Evolutionary conservation across 2,113 vertebrate species (phyloP).

Genomic region (Macaca mulatta): DNA sequence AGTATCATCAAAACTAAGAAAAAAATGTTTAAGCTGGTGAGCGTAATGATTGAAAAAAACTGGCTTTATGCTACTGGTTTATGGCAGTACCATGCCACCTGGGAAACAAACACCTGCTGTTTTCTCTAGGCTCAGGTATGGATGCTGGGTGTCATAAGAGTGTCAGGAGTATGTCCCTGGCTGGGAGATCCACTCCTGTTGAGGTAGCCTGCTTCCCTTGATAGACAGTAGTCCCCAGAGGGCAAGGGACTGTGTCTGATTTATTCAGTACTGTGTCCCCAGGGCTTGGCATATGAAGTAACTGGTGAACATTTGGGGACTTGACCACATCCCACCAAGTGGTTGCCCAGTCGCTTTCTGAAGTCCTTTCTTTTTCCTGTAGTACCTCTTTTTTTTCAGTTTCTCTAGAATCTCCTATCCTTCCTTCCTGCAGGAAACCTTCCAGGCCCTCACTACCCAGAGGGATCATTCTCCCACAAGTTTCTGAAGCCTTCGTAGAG

Average conservation of each 20-base stretch:
- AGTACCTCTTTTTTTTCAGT: neutral
- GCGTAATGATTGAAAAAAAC: neutral
- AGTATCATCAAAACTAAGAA: neutral
- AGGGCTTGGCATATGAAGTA: neutral
- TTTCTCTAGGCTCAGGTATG: neutral
- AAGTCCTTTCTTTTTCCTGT: neutral
- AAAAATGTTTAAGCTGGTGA: neutral
- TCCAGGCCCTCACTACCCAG: neutral
- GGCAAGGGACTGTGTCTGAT: accelerated
- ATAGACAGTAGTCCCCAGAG: neutral
- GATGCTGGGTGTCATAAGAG: neutral
- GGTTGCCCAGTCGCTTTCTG: neutral
- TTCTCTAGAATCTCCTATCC: neutral
- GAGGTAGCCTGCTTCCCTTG: neutral
- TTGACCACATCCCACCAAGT: neutral
- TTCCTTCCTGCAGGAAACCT: neutral
- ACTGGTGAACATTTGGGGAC: neutral
- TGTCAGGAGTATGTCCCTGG: neutral
- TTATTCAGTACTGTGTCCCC: neutral
- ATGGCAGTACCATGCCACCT: accelerated
- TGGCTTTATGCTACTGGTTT: neutral
- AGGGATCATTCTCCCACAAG: neutral
- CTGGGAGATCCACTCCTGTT: neutral
- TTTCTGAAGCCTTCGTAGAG: neutral
- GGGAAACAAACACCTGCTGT: neutral